Evolutionary conservation across 2,797 vertebrate species (phyloP), one percentile per base, ranked within the genome.

Genomic region (Rachycentron canadum): DNA sequence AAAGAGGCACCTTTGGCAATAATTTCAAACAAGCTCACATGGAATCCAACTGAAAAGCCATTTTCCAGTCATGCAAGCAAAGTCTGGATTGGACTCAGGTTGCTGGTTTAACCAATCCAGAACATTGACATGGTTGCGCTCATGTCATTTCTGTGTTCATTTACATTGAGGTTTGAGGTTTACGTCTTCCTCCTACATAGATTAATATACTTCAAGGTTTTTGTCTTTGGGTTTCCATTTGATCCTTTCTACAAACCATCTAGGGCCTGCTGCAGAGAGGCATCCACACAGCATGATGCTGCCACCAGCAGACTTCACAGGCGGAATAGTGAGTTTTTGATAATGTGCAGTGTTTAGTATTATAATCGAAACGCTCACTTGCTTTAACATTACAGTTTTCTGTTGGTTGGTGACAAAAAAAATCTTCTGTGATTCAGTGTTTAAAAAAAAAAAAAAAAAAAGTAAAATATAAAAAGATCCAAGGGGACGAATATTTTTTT

Each of bases 221-320:
- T 50, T 5, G n/a, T 38, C 19, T 55, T 60, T 47, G 26, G 26
- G 53, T 62, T 68, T 64, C 36, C 36, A n/a, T 81, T 64, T 69
- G 69, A 73, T 26, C 13, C 50, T 66, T 61, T 74, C 38, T 55
- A 26, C 43, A 43, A 32, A 57, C 19, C 14, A 1, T 25, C 30
- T 55, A 17, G 34, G 38, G 12, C 47, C 25, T 30, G 43, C 60
- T 56, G 49, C 72, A 62, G 25, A 63, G 41, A 73, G 45, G 63
- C 72, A 55, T 73, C 57, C 64, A 59, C 52, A 45, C 81, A 82
- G 69, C 78, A 83, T 82, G 82, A 64, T 75, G 82, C 81, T 87
- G 80, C 83, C 79, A 76, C 82, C 82, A 76, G 50, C 80, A 86
- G 80, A 80, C 52, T 78, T 76, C 62, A 49, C 10, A 32, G 25